Base-by-base conservation (phyloP, 1,140 invertebrate species). In the Habropoda laboriosa region DNA sequence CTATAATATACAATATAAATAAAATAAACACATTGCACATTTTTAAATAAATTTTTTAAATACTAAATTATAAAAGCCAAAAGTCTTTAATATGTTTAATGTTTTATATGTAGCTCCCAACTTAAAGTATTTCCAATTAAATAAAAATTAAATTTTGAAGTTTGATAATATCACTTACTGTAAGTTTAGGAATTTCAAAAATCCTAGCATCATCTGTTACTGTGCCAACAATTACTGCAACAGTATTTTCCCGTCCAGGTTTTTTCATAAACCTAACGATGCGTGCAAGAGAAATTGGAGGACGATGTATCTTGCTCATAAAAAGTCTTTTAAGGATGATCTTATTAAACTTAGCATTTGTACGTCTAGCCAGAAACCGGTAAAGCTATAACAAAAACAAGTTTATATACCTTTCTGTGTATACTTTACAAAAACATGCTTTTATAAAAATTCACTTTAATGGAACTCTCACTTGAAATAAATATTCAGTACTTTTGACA, bases 161-260 rank as follows among this genome's bases (percentile, higher is more conserved):
- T 4, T 42, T 67, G 2, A 32, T 27, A 21, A 32, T 51, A 10
- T 55, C 30, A 92, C 93, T 93, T 93, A 97, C 96, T 58, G 96
- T 97, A 84, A 99, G 83, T 92, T 99, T 99, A 38, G 99, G 99
- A 75, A 99, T 93, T 63, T 96, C 95, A 93, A 96, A 97, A 60
- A 99, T 95, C 87, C 99, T 96, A n/a, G 96, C 93, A 93, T 99
- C 99, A 93, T 99, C 98, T 58, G 99, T 99, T 38, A 99, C 94
- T 47, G 97, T 97, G 30, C 99, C 99, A 82, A 99, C 98, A 87
- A 99, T 95, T 66, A 99, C 99, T 53, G 97, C 97, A 74, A 97
- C 97, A 89, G 98, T 97, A 32, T 96, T 95, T 87, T 98, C 96
- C 83, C 98, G 96, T 7, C 95, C 96, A 49, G 96, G 95, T 89